Evolutionary conservation across 2,113 vertebrate species (phyloP).

Genomic region (Varanus komodoensis): DNA sequence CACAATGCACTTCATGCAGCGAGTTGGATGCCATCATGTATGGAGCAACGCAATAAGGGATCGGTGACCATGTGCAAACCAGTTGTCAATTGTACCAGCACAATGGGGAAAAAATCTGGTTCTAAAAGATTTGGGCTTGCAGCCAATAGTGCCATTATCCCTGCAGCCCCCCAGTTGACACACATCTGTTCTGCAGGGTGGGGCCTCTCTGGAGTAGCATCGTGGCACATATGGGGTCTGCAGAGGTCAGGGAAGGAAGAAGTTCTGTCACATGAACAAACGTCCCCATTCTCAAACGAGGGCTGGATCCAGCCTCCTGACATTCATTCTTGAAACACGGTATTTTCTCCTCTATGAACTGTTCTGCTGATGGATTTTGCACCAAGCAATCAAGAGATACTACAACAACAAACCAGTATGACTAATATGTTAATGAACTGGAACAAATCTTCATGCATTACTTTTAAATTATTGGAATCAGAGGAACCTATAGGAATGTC

Average conservation of each 20-base stretch:
- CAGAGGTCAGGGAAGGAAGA: too few relatives aligned
- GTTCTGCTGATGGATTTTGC: not conserved
- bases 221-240: too few relatives aligned
- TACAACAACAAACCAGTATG: not conserved
- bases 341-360: not conserved
- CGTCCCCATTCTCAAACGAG: too few relatives aligned
- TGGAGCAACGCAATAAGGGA: not conserved
- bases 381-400: not conserved
- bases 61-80: not conserved
- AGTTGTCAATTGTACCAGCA: not conserved
- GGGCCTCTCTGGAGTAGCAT: too few relatives aligned
- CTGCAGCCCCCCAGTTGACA: too few relatives aligned
- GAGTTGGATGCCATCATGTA: too few relatives aligned
- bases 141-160: too few relatives aligned
- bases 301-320: too few relatives aligned
- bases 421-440: not conserved
- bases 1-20: not conserved
- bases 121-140: too few relatives aligned
- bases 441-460: not conserved
- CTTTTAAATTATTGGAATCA: not conserved
- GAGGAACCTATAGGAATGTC: slow-evolving; percentile 5
- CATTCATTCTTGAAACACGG: not conserved
- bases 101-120: not conserved
- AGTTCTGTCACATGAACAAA: too few relatives aligned
- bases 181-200: too few relatives aligned